Conservation (phyloP, 2,113 vertebrate genomes). For the Setophaga coronata region DNA sequence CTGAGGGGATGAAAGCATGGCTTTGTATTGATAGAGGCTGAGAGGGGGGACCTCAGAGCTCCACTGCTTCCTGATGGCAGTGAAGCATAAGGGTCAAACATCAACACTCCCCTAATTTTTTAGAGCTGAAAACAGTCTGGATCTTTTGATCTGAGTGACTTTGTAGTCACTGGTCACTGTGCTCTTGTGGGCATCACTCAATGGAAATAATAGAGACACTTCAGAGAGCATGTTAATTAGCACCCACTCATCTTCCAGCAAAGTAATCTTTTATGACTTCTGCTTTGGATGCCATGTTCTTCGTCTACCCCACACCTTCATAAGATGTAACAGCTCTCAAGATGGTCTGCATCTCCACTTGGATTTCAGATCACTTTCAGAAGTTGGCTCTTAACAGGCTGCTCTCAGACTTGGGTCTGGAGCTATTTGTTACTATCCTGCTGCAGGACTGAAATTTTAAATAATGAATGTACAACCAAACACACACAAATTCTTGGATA, state of each 20-base stretch:
- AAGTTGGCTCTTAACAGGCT: background rate
- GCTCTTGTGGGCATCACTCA: background rate
- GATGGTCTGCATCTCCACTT: fast-evolving
- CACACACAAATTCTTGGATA: background rate
- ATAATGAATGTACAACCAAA: background rate
- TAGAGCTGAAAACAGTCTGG: background rate
- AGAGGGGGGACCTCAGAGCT: background rate
- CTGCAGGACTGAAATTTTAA: background rate
- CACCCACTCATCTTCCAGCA: background rate
- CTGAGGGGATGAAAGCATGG: background rate
- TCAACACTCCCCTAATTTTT: background rate
- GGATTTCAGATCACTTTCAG: background rate
- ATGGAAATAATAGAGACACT: background rate
- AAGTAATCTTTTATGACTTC: background rate
- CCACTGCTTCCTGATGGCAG: background rate
- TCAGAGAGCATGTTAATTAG: background rate
- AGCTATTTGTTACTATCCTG: background rate
- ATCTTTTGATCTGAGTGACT: background rate
- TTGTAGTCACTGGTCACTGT: background rate
- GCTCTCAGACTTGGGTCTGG: background rate
- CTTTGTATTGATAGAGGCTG: background rate
- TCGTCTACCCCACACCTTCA: background rate
- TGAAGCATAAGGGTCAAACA: background rate
- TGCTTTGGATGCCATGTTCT: background rate
- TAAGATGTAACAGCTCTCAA: background rate